Percentiles rank a stretch among this genome's conserved stretches.
These are phyloP conservation scores for Catharus bicknelli DNA, from an alignment of 2,113 vertebrate genomes.

Conservation along the genomic window DNA sequence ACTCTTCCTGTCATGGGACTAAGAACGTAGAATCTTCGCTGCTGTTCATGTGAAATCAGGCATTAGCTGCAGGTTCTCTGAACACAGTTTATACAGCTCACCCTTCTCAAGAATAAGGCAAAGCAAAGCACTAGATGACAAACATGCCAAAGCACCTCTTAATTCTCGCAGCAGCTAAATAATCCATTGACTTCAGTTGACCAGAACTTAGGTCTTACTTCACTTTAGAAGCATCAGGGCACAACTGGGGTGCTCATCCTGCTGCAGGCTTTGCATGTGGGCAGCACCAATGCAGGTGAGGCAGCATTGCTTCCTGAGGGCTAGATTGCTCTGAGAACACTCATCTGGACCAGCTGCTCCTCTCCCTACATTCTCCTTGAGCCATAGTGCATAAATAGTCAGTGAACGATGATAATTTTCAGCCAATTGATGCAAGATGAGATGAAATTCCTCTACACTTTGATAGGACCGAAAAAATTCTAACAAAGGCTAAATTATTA, in stretches of 20 bases:
- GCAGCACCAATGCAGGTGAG: not conserved
- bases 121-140: not conserved
- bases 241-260: not conserved
- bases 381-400: fast-evolving
- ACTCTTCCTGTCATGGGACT: not conserved
- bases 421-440: not conserved
- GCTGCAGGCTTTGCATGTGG: not conserved
- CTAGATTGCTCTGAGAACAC: not conserved
- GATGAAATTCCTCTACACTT: not conserved
- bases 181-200: not conserved
- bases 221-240: not conserved
- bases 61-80: not conserved
- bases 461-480: fast-evolving
- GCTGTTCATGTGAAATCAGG: not conserved
- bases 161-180: not conserved
- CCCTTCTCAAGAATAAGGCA: not conserved
- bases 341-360: not conserved
- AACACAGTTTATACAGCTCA: not conserved
- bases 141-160: not conserved
- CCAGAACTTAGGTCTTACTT: not conserved
- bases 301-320: not conserved
- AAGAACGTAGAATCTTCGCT: not conserved
- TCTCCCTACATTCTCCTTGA: fast-evolving
- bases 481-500: not conserved
- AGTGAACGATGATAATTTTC: not conserved